Percentiles rank a stretch among this genome's conserved stretches.
phyloP scores from a whole-genome alignment of 2,888 invertebrate genomes.

The Dynastes tityus region DNA sequence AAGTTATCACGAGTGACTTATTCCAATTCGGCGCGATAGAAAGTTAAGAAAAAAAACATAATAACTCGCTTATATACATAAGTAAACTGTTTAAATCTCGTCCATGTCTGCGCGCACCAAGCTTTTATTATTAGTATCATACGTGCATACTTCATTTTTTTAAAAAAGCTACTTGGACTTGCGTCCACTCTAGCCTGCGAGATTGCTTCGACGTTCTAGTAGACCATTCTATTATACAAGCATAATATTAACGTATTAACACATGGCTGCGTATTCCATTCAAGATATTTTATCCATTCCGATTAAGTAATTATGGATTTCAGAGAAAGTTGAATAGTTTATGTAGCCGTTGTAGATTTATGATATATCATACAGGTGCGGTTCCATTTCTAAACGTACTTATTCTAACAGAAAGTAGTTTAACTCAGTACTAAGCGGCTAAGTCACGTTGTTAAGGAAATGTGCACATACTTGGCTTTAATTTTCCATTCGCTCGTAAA shows the following conservation, averaged over 20 bases:
- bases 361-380: too few species aligned
- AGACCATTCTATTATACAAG: too few species aligned
- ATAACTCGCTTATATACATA: background rate
- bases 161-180: too few species aligned
- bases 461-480: too few species aligned
- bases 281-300: background rate
- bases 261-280: background rate
- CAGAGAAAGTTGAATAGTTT: background rate
- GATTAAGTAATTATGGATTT: background rate
- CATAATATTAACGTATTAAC: background rate
- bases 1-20: constrained; percentile 39
- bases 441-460: too few species aligned
- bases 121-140: background rate
- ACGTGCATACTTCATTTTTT: too few species aligned
- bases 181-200: too few species aligned
- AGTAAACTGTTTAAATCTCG: background rate
- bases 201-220: too few species aligned
- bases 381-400: too few species aligned
- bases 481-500: too few species aligned
- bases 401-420: too few species aligned
- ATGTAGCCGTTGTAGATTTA: background rate
- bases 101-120: background rate
- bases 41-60: constrained; percentile 16
- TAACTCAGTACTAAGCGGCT: too few species aligned
- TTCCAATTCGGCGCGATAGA: constrained; percentile 31